Base-by-base conservation (phyloP, 37 sponge, comb jelly and placozoan species). In the Geodia barretti region DNA sequence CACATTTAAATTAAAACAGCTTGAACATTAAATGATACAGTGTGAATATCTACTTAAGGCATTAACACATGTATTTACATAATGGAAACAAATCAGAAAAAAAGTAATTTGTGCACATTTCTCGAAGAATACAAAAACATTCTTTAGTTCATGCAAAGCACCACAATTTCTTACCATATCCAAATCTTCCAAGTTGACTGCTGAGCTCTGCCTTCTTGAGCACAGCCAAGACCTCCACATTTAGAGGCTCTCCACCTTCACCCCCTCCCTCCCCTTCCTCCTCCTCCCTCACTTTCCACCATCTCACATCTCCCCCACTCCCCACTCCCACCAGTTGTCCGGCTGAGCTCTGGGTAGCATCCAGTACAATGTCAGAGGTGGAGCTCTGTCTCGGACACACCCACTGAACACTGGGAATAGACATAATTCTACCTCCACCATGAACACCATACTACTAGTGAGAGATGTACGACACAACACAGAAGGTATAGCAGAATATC, bases 361-460 rank as follows among this genome's bases (percentile, higher is more conserved):
- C 39, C 14, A 17, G 34, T 39, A 26, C 58, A 42, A 42, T 24
- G 29, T 32, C 62, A 31, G 60, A 24, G 4, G 32, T 8, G 30
- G 64, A 7, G n/a, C n/a, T n/a, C 25, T 24, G 4, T 23, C 40
- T 26, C 8, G 17, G 34, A 54, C 73, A 43, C 72, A 78, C 29
- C 77, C 79, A 43, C 38, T 37, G 77, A 42, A 88, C 83, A 73
- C 69, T 69, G 35, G 37, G 63, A n/a, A n/a, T n/a, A n/a, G n/a
- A n/a, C n/a, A n/a, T n/a, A n/a, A n/a, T n/a, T n/a, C n/a, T n/a
- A n/a, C n/a, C n/a, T n/a, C n/a, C n/a, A n/a, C n/a, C n/a, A n/a
- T n/a, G n/a, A n/a, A n/a, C n/a, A n/a, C n/a, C n/a, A n/a, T n/a
- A n/a, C n/a, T n/a, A n/a, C n/a, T n/a, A n/a, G n/a, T n/a, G n/a